Base-by-base conservation (phyloP, 2,797 vertebrate species). In the Chelidonichthys spinosus region DNA sequence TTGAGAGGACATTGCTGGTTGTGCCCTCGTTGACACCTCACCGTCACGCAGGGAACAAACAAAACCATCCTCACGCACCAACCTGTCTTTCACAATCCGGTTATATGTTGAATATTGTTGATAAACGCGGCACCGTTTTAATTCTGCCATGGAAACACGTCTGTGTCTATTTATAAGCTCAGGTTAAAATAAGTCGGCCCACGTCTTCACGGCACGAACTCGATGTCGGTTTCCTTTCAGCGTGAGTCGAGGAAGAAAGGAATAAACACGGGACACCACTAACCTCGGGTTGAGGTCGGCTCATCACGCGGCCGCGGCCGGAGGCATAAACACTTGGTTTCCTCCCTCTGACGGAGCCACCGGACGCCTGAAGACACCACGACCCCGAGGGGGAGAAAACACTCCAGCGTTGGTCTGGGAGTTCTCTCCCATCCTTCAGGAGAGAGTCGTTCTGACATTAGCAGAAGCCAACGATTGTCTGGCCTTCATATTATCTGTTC, bases 281-380 rank as follows among this genome's bases (percentile, higher is more conserved):
- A 42, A 55, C 63, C 63, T 54, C 53, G 7, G 3, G 49, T 0
- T n/a, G 60, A 65, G 15, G n/a, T 56, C n/a, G 44, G 55, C 43
- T 43, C 36, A 36, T 18, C 50, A 13, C 25, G 39, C 3, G 11
- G 35, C 49, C 43, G 17, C 9, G 69, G 60, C 52, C 40, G 58
- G 62, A 39, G 35, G 46, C 60, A 55, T 65, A 82, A 86, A 78
- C 74, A 81, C 18, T 67, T 15, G 11, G 46, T 78, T 83, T 85
- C 78, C 73, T 79, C 46, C 54, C 14, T 59, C n/a, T 42, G 61
- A 52, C 8, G 53, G 17, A 25, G 33, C 18, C 14, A 50, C 32
- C 49, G 53, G 62, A 64, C 39, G 9, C 52, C 55, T 35, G 49
- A 72, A 68, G 42, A 32, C 11, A 13, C 36, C 7, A 5, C 44